Evolutionary conservation across 2,113 vertebrate genomes (phyloP).

Genomic region (Semnopithecus entellus): DNA sequence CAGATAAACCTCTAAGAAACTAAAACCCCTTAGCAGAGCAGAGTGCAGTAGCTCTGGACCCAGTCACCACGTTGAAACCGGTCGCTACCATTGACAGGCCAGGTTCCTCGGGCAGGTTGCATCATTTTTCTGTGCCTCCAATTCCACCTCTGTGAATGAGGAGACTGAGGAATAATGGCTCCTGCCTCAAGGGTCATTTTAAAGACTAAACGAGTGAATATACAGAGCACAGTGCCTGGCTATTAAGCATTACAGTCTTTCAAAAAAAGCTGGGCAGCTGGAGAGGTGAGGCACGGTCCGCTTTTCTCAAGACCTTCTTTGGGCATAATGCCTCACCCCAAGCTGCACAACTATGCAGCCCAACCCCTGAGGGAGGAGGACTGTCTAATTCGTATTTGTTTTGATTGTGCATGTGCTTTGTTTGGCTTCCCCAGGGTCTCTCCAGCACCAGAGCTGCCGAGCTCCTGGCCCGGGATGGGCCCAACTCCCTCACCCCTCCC

Average conservation of each 20-base stretch:
- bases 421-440: constrained; percentile 82
- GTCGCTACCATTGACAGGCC: not conserved
- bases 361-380: not conserved
- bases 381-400: not conserved
- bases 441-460: constrained; percentile 83
- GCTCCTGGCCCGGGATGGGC: constrained; percentile 84
- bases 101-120: not conserved
- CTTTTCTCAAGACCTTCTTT: not conserved
- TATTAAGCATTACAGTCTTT: not conserved
- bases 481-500: constrained; percentile 86
- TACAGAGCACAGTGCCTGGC: not conserved
- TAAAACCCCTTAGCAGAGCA: not conserved
- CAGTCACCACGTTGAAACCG: not conserved
- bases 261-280: not conserved
- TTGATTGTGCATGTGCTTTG: not conserved
- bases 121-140: not conserved
- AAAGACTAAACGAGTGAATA: not conserved
- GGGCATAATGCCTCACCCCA: not conserved
- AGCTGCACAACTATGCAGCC: not conserved
- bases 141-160: not conserved
- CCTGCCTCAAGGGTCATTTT: not conserved
- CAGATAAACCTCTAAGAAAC: not conserved
- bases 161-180: not conserved
- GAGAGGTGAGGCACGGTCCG: not conserved
- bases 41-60: not conserved